A percentile compares a stretch with the other conserved stretches of the same genome.
Evolutionary conservation across 2,888 invertebrate genomes (phyloP).

Genomic region (Drosophila lutescens): DNA sequence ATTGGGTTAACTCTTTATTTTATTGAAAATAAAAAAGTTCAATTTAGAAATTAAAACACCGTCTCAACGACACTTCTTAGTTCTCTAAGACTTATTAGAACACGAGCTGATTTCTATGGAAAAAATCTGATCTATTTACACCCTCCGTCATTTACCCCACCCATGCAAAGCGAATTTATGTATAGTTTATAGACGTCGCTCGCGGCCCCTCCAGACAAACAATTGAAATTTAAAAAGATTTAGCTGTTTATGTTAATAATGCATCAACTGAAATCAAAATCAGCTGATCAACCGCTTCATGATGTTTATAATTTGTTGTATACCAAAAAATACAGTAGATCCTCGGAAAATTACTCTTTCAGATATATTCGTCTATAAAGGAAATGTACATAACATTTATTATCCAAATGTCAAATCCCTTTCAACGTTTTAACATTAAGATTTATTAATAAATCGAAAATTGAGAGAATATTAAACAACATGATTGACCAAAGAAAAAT

Average conservation of each 20-base stretch:
- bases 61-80: background rate
- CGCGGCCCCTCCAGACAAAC: conserved; percentile 18
- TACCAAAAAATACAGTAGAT: background rate
- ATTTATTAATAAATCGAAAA: no score
- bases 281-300: conserved; percentile 41
- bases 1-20: background rate
- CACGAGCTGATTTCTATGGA: background rate
- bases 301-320: background rate
- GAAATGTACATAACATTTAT: background rate
- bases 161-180: conserved; percentile 12
- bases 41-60: background rate
- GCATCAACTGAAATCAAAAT: conserved; percentile 17
- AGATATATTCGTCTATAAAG: background rate
- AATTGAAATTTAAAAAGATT: conserved; percentile 46
- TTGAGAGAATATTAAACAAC: no score
- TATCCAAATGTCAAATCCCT: no score
- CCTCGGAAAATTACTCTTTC: background rate
- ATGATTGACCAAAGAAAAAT: no score
- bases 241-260: conserved; percentile 55
- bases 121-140: background rate
- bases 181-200: conserved; percentile 5
- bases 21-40: background rate
- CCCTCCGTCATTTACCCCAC: background rate
- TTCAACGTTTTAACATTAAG: no score
- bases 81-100: background rate